Evolutionary conservation across 2,113 vertebrate species (phyloP).

Genomic region (Ameiurus melas): DNA sequence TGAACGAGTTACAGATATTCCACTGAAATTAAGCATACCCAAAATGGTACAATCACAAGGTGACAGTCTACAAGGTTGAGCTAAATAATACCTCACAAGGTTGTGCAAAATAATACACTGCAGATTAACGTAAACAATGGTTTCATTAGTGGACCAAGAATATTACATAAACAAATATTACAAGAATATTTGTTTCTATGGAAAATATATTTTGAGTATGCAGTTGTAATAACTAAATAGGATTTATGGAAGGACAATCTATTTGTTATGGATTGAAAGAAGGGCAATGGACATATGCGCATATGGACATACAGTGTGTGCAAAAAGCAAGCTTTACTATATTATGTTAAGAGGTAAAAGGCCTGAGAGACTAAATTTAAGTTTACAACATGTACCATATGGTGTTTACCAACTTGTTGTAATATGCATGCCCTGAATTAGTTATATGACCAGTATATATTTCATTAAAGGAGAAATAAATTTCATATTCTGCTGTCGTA

Average conservation of each 20-base stretch:
- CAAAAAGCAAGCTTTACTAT: not conserved
- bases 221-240: not conserved
- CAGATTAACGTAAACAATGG: not conserved
- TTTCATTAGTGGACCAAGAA: not conserved
- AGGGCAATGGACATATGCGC: not conserved
- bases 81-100: not conserved
- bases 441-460: not conserved
- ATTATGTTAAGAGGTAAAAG: not conserved
- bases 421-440: not conserved
- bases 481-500: not conserved
- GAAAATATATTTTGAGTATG: not conserved
- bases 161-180: too few species aligned
- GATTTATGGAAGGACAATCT: not conserved
- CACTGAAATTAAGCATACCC: constrained; percentile 16
- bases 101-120: not conserved
- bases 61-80: not conserved
- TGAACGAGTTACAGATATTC: constrained; percentile 49
- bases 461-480: not conserved
- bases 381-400: not conserved
- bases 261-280: not conserved
- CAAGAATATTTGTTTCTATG: too few species aligned
- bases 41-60: not conserved
- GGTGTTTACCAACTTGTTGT: not conserved
- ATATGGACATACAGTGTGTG: not conserved
- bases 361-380: not conserved